Conservation (phyloP, 1,140 invertebrate species). For the Nephotettix cincticeps region DNA sequence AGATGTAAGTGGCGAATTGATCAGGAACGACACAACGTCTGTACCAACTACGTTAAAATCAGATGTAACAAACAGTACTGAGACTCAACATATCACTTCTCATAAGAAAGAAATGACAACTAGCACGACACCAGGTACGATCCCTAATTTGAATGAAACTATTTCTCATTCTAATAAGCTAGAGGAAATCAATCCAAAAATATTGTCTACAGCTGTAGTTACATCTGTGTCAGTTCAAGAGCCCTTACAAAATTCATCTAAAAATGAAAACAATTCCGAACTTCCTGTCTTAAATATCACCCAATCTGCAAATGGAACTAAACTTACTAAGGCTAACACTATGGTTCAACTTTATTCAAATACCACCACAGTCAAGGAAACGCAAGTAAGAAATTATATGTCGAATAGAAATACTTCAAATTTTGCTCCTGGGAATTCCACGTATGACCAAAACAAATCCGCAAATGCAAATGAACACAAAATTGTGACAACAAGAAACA, state of each 20-base stretch:
- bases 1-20: not conserved
- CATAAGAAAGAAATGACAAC: not conserved
- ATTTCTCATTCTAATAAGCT: not conserved
- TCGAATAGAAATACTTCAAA: no score
- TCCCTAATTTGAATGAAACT: not conserved
- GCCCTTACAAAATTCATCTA: slow-evolving; percentile 2
- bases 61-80: not conserved
- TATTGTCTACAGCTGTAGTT: slow-evolving; percentile 39
- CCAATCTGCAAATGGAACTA: not conserved
- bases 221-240: slow-evolving; percentile 38
- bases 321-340: not conserved
- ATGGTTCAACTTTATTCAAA: not conserved
- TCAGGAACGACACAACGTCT: not conserved
- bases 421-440: no score
- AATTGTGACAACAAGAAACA: not conserved
- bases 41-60: not conserved
- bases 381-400: no score
- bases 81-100: not conserved
- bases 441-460: no score
- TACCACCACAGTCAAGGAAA: no score
- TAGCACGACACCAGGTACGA: not conserved
- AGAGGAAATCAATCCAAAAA: slow-evolving; percentile 25
- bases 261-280: not conserved
- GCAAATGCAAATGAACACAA: no score
- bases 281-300: not conserved